phyloP scores from a whole-genome alignment of 2,113 vertebrate genomes.

The Emberiza fucata region DNA sequence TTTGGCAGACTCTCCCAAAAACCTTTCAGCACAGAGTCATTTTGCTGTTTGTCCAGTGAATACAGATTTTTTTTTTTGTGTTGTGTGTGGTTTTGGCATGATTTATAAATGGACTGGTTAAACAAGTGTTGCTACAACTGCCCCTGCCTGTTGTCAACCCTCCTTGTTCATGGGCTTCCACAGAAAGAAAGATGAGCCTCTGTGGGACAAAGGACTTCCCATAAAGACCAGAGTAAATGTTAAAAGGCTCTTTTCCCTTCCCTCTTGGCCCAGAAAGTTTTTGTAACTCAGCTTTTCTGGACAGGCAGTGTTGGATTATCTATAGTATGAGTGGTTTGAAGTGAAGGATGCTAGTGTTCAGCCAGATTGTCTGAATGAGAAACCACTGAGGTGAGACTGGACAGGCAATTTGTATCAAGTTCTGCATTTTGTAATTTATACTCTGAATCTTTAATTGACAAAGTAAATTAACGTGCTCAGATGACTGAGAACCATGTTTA shows the following conservation, averaged over 20 bases:
- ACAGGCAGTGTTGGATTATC: not conserved
- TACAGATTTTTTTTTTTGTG: not conserved
- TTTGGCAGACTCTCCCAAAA: not conserved
- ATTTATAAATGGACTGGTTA: not conserved
- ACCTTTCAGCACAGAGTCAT: not conserved
- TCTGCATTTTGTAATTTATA: not conserved
- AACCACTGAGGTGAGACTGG: not conserved
- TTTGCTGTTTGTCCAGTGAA: not conserved
- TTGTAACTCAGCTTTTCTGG: not conserved
- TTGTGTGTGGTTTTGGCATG: not conserved
- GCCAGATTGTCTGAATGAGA: not conserved
- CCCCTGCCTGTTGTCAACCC: not conserved
- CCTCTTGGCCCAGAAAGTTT: not conserved
- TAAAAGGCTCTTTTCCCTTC: not conserved
- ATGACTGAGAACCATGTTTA: not conserved
- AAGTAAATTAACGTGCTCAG: not conserved
- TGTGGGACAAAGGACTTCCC: not conserved
- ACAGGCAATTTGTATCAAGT: not conserved
- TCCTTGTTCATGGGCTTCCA: not conserved
- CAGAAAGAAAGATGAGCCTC: not conserved
- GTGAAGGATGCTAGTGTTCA: not conserved
- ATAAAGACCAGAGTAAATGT: not conserved
- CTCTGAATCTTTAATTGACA: not conserved
- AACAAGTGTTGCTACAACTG: not conserved
- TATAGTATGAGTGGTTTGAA: not conserved